phyloP scores from a whole-genome alignment of 2,888 invertebrate species.

The Idaea aversata region DNA sequence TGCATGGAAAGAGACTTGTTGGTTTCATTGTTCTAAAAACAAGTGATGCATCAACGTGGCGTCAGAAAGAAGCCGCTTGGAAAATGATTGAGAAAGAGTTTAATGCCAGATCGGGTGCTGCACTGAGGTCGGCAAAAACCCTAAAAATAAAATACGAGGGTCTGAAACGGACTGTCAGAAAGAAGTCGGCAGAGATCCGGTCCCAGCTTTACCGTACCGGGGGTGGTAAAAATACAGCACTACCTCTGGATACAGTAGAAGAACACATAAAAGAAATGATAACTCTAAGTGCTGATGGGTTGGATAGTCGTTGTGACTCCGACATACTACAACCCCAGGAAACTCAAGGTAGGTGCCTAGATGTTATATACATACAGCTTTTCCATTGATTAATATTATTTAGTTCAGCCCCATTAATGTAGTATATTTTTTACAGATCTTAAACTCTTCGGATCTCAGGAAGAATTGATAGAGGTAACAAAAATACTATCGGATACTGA shows the following conservation, averaged over 20 bases:
- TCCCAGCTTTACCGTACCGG: background rate
- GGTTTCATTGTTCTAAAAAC: background rate
- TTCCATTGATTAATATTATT: background rate
- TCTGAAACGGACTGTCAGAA: constrained; percentile 11
- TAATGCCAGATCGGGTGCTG: constrained; percentile 11
- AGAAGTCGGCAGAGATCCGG: constrained; percentile 6
- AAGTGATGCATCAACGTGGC: constrained; percentile 10
- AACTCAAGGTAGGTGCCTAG: background rate
- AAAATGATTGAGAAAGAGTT: constrained; percentile 10
- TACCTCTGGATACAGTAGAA: background rate
- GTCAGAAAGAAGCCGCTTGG: constrained; percentile 10
- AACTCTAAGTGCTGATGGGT: background rate
- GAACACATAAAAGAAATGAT: background rate
- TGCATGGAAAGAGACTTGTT: background rate
- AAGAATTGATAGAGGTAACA: background rate
- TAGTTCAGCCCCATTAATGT: background rate
- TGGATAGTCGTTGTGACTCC: background rate
- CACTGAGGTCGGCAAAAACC: constrained; percentile 8
- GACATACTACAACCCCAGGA: background rate
- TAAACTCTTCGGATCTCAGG: background rate
- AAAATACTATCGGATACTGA: background rate
- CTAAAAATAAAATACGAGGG: constrained; percentile 15
- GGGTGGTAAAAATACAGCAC: background rate
- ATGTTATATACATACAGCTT: background rate
- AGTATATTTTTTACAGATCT: background rate